Evolutionary conservation across 2,797 vertebrate species (phyloP), one percentile per base, ranked within the genome.

Genomic region (Perodicticus potto): DNA sequence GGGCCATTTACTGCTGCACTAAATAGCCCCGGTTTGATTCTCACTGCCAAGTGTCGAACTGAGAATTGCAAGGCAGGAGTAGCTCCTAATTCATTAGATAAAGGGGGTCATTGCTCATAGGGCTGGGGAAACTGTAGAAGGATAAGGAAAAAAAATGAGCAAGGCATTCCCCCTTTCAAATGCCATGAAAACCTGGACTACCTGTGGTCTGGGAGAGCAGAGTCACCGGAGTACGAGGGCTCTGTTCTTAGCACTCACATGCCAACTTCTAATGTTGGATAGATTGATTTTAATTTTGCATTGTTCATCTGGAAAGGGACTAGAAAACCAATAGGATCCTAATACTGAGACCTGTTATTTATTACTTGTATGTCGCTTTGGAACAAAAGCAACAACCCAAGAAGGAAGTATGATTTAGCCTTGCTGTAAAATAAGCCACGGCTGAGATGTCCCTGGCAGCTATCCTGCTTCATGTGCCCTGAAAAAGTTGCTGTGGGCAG

Each of bases 91-190:
- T 98, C 97, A 98, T 98, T 98, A 98, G 96, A 97, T 98, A 98
- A 98, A 99, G 98, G 98, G 98, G 98, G 98, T 98, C 98, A 99
- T 98, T 98, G 98, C 98, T 98, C 98, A 98, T 98, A 97, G 97
- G 98, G 98, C 97, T 96, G 77, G 65, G 84, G 86, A 89, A 96
- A 94, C 72, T 59, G 57, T 2, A 70, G 93, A 77, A 95, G 81
- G 89, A 45, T 70, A 90, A 76, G 78, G 73, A 95, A 57, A 76
- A 80, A 61, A 81, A 98, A 25, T 89, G 97, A 93, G 93, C 93
- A 88, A 96, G 89, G 34, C 86, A 45, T 69, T 61, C 63, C n/a
- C 14, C 17, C 23, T 88, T 84, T 57, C 67, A 80, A 86, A 95
- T 5, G 45, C 55, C 40, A 67, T 34, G 59, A 67, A 93, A 80